These are phyloP conservation scores for Selene dorsalis DNA, from an alignment of 2,797 vertebrate species.

Conservation along the genomic window DNA sequence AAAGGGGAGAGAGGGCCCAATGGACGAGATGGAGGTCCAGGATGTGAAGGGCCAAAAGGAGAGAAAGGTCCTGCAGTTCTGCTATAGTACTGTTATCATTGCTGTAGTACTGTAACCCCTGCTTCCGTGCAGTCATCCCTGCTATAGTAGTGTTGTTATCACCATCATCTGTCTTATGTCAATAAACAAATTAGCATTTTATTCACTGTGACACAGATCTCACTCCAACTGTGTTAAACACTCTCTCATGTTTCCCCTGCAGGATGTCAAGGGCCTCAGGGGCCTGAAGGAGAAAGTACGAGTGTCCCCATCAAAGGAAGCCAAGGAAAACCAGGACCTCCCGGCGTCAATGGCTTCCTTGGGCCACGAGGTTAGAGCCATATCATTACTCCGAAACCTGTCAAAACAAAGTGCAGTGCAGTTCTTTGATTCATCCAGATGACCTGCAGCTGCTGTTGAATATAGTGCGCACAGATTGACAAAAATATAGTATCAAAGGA, in stretches of 20 bases:
- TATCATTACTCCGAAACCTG: background rate
- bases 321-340: slow-evolving; percentile 49
- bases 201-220: background rate
- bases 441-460: too few relatives aligned
- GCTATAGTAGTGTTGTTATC: background rate
- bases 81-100: too few relatives aligned
- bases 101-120: background rate
- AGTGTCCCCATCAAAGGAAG: slow-evolving; percentile 59
- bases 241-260: slow-evolving; percentile 6
- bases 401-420: too few relatives aligned
- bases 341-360: slow-evolving; percentile 61
- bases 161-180: too few relatives aligned
- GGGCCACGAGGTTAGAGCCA: slow-evolving; percentile 75
- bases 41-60: slow-evolving; percentile 75
- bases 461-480: too few relatives aligned
- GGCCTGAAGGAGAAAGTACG: slow-evolving; percentile 57
- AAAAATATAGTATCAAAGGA: too few relatives aligned
- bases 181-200: background rate
- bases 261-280: slow-evolving; percentile 69
- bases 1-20: slow-evolving; percentile 62
- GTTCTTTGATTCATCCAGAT: too few relatives aligned
- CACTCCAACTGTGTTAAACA: background rate
- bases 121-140: too few relatives aligned
- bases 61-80: slow-evolving; percentile 69
- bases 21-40: slow-evolving; percentile 65